phyloP scores from a whole-genome alignment of 2,797 vertebrate genomes.

The Rhinella marina region DNA sequence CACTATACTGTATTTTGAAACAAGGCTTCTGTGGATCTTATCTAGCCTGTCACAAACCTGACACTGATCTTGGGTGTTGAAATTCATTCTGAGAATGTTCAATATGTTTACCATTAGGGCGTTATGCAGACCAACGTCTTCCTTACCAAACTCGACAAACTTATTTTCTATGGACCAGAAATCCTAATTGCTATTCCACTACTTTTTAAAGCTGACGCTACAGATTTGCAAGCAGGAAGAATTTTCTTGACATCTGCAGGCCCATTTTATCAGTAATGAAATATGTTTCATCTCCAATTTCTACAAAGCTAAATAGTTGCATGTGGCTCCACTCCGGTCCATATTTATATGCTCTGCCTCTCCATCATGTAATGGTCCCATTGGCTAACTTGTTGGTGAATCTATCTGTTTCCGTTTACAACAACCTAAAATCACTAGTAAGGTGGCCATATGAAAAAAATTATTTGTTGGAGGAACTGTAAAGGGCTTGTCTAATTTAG shows the following conservation, averaged over 20 bases:
- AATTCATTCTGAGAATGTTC: neutral
- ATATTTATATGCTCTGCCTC: neutral
- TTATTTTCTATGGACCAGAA: neutral
- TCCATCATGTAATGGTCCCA: neutral
- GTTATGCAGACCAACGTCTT: neutral
- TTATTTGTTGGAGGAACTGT: neutral
- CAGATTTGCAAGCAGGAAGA: neutral
- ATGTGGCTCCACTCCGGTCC: neutral
- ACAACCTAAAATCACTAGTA: neutral
- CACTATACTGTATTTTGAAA: neutral
- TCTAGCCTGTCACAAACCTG: neutral
- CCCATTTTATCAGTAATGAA: too few species aligned
- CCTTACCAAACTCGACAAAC: neutral
- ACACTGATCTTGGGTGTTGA: neutral
- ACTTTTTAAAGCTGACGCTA: neutral
- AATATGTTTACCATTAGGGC: too few species aligned
- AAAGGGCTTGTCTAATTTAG: neutral
- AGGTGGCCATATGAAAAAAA: neutral
- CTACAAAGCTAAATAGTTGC: neutral
- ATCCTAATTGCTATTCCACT: neutral
- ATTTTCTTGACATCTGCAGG: neutral
- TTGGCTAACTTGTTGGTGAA: neutral
- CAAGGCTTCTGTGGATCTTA: neutral
- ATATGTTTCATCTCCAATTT: too few species aligned
- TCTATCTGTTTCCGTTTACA: neutral